phyloP scores from a whole-genome alignment of 2,888 invertebrate genomes.

The Ferrisia virgata region DNA sequence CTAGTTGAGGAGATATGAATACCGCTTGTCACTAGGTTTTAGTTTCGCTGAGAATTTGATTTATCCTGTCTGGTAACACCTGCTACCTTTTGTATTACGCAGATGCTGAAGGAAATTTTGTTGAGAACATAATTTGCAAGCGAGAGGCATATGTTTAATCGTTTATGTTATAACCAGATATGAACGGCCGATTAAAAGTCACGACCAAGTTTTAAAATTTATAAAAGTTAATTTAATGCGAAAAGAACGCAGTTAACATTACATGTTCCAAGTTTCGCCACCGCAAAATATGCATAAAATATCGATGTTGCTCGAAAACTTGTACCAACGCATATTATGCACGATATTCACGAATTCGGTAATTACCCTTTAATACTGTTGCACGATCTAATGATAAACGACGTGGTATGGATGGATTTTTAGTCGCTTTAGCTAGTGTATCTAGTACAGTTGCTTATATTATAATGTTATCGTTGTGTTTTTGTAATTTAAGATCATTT shows the following conservation, averaged over 20 bases:
- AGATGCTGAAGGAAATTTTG: constrained; percentile 12
- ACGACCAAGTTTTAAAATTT: constrained; percentile 1
- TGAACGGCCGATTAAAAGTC: constrained; percentile 26
- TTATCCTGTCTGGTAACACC: constrained; percentile 27
- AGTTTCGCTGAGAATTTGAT: constrained; percentile 32
- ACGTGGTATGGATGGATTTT: neutral
- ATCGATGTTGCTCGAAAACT: neutral
- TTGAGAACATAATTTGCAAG: constrained; percentile 25
- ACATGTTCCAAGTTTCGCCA: neutral
- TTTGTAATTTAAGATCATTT: too few relatives aligned
- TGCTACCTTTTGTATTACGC: constrained; percentile 26
- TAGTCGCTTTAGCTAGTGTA: neutral
- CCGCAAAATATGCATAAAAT: constrained; percentile 6
- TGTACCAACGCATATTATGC: neutral
- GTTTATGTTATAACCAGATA: constrained; percentile 20
- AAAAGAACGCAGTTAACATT: constrained; percentile 10
- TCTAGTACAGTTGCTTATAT: too few relatives aligned
- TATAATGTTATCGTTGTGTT: too few relatives aligned
- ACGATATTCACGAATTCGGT: neutral
- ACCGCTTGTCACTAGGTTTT: constrained; percentile 34
- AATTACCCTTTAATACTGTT: neutral
- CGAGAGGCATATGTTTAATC: constrained; percentile 23
- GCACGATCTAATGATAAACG: neutral
- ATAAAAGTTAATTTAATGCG: constrained; percentile 22
- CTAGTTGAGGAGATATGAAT: constrained; percentile 22